These are phyloP conservation scores for Uromys caudimaculatus DNA, from an alignment of 2,797 vertebrate genomes.

Conservation along the genomic window DNA sequence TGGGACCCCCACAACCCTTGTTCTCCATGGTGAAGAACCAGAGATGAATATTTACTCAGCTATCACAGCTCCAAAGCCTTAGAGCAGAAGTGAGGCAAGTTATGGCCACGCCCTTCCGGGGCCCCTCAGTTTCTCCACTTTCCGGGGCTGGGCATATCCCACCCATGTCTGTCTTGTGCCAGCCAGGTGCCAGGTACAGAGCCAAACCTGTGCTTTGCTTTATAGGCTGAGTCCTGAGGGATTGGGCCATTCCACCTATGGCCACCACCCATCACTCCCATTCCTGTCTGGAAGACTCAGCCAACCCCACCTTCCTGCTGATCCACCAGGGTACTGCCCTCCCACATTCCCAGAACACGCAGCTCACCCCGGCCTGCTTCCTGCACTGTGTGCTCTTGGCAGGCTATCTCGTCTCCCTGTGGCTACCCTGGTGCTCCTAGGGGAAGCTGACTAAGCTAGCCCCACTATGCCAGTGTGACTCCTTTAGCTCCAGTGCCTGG, in stretches of 20 bases:
- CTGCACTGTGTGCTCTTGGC: not conserved
- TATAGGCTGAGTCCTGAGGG: not conserved
- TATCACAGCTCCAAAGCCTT: not conserved
- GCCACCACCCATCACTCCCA: not conserved
- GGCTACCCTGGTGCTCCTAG: not conserved
- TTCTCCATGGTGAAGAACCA: not conserved
- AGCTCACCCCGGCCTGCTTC: not conserved
- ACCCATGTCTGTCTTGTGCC: not conserved
- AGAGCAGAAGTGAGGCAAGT: not conserved
- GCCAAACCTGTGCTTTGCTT: not conserved
- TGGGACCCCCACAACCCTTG: not conserved
- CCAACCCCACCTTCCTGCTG: not conserved
- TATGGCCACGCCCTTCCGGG: not conserved
- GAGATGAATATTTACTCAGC: not conserved
- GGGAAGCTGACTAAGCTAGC: not conserved
- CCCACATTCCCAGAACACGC: fast-evolving
- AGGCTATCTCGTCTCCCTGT: not conserved
- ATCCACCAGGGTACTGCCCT: not conserved
- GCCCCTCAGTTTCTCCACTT: not conserved
- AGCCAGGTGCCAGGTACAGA: not conserved
- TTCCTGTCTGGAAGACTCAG: not conserved
- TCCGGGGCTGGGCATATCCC: not conserved
- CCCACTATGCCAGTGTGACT: not conserved
- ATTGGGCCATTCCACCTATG: fast-evolving
- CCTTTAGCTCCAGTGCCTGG: not conserved